A percentile compares a stretch with the other conserved stretches of the same genome.
Evolutionary conservation across 2,113 vertebrate species (phyloP).

Genomic region (Phocoena phocoena): DNA sequence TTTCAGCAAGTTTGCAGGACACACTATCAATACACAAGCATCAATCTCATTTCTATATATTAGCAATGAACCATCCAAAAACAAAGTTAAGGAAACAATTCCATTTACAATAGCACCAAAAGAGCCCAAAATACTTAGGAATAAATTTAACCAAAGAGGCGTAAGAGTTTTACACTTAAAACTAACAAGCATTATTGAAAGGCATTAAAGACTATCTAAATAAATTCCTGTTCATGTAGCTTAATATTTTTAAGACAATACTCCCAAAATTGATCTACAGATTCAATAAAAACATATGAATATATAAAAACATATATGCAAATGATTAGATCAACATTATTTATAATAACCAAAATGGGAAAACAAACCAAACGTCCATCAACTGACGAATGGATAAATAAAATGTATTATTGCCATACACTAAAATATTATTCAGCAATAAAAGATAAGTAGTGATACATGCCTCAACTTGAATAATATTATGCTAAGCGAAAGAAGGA

Average conservation of each 20-base stretch:
- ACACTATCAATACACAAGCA: neutral
- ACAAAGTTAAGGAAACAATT: neutral
- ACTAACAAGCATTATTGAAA: neutral
- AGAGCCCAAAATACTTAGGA: neutral
- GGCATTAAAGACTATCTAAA: neutral
- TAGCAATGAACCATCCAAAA: neutral
- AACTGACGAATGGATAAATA: neutral
- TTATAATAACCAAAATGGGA: neutral
- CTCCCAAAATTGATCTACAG: neutral
- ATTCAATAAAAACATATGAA: neutral
- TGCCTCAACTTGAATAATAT: no score
- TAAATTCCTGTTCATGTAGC: neutral
- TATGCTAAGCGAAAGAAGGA: neutral
- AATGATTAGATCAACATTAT: neutral
- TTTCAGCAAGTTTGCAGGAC: neutral
- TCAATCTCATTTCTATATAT: neutral
- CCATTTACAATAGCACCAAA: neutral
- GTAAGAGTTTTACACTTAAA: neutral
- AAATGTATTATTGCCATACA: neutral
- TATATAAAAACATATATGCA: neutral
- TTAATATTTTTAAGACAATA: neutral
- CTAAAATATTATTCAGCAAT: no score
- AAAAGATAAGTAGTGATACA: no score
- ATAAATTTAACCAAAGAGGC: neutral
- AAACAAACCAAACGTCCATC: neutral